Evolutionary conservation across 2,797 vertebrate genomes (phyloP), one percentile per base, ranked within the genome.

Genomic region (Esox lucius): DNA sequence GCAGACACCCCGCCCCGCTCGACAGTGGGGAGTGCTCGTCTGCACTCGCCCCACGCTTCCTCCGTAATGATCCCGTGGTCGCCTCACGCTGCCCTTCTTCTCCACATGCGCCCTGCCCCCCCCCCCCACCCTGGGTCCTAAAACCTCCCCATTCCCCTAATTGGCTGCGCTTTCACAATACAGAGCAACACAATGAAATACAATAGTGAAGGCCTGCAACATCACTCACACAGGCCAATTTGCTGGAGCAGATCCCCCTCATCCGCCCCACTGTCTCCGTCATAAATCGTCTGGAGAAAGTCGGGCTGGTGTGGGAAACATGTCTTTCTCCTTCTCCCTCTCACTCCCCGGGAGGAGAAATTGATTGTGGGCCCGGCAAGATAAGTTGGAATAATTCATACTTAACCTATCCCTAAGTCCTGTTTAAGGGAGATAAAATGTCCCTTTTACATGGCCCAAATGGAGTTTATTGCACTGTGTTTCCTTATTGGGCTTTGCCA

Each of bases 211-310:
- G 74, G 75, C 84, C 83, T 76, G 85, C 83, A 81, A 83, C 86
- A 90, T 89, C 84, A 87, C 84, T 84, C 82, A 81, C 80, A 76
- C 81, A 78, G 78, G 85, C 87, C 84, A 89, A 88, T 90, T 89
- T 86, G 83, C 80, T 24, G 7, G 9, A 81, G 80, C 80, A 71
- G 79, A 90, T 90, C 86, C 53, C 42, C 22, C 17, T 42, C 19
- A 11, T 17, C 83, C 46, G 76, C 72, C 56, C 71, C 70, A 68
- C 76, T n/a, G 17, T 68, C 46, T 46, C 75, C 61, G n/a, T 75
- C 67, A 81, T 83, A 84, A 82, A 90, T 84, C 75, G 79, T 84
- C 78, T 78, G 68, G 17, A 71, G 71, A 86, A 79, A 62, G 62
- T 73, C 73, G 70, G 28, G 65, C 48, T 28, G 13, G 66, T 70